Percentiles rank a stretch among this genome's conserved stretches.
These are phyloP conservation scores for Eptatretus atami DNA, from an alignment of 2,797 vertebrate species.

Conservation along the genomic window DNA sequence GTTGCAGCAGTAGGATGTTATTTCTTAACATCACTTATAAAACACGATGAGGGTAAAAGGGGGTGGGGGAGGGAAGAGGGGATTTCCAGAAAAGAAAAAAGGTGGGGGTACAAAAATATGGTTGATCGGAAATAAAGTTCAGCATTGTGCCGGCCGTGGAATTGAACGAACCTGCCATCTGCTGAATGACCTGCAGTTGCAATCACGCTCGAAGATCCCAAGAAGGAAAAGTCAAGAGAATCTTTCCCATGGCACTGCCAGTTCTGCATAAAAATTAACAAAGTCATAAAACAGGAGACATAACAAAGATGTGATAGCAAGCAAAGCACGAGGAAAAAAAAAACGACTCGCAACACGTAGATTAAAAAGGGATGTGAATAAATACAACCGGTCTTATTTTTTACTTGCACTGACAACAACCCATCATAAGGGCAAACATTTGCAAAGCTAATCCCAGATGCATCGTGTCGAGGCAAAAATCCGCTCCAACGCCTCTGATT, in stretches of 20 bases:
- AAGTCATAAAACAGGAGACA: too few relatives aligned
- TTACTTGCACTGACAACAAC: too few relatives aligned
- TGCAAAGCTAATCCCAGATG: conserved; percentile 4
- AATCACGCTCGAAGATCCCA: conserved; percentile 77
- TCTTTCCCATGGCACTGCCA: conserved; percentile 95
- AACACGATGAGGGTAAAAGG: too few relatives aligned
- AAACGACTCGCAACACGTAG: conserved; percentile 11
- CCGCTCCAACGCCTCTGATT: too few relatives aligned
- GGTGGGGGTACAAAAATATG: too few relatives aligned
- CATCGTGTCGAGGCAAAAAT: background rate
- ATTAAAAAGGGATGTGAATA: background rate
- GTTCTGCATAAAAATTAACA: conserved; percentile 18
- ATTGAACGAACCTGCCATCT: conserved; percentile 47
- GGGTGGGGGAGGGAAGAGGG: too few relatives aligned
- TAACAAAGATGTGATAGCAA: too few relatives aligned
- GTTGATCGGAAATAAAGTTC: background rate
- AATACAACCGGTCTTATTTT: conserved; percentile 8
- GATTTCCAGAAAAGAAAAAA: too few relatives aligned
- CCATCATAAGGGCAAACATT: conserved; percentile 5
- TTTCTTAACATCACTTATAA: too few relatives aligned
- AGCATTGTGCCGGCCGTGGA: background rate
- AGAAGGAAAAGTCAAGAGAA: conserved; percentile 74
- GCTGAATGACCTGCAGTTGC: conserved; percentile 71
- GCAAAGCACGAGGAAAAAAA: conserved; percentile 9
- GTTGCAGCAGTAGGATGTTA: too few relatives aligned